A percentile compares a stretch with the other conserved stretches of the same genome.
Conservation (phyloP, 2,888 invertebrate species). For the Atrina japonica region DNA sequence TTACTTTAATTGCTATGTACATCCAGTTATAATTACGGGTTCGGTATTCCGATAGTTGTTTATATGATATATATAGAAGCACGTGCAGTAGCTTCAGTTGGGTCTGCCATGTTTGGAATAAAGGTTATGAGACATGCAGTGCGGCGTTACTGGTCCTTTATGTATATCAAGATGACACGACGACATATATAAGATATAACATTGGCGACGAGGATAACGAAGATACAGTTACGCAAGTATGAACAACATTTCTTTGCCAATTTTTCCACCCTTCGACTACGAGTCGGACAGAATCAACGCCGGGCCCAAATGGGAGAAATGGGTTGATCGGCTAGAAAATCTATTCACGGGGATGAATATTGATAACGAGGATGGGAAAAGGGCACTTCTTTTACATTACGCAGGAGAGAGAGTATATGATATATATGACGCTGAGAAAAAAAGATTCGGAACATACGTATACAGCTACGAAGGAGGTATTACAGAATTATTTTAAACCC, state of each 20-base stretch:
- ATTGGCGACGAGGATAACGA: constrained; percentile 37
- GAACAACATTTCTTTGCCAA: constrained; percentile 18
- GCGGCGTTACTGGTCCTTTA: too few species aligned
- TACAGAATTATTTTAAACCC: constrained; percentile 46
- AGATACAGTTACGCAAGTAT: too few species aligned
- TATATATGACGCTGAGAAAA: constrained; percentile 45
- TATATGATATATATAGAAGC: too few species aligned
- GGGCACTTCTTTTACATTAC: constrained; percentile 48
- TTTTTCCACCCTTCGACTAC: constrained; percentile 44
- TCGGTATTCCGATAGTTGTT: too few species aligned
- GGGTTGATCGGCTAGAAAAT: constrained; percentile 36
- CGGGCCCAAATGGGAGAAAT: constrained; percentile 43
- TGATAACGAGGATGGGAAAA: constrained; percentile 33
- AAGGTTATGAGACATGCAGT: too few species aligned
- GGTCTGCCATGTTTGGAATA: too few species aligned
- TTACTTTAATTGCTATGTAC: too few species aligned
- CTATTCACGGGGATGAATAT: constrained; percentile 41
- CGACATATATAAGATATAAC: constrained; percentile 1
- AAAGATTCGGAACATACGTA: constrained; percentile 27
- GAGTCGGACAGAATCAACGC: constrained; percentile 40
- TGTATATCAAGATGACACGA: too few species aligned
- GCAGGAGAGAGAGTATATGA: constrained; percentile 48
- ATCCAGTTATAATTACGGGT: too few species aligned
- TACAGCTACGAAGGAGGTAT: constrained; percentile 35
- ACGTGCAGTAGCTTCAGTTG: too few species aligned